phyloP scores from a whole-genome alignment of 2,888 invertebrate genomes.

The Microdon myrmicae region DNA sequence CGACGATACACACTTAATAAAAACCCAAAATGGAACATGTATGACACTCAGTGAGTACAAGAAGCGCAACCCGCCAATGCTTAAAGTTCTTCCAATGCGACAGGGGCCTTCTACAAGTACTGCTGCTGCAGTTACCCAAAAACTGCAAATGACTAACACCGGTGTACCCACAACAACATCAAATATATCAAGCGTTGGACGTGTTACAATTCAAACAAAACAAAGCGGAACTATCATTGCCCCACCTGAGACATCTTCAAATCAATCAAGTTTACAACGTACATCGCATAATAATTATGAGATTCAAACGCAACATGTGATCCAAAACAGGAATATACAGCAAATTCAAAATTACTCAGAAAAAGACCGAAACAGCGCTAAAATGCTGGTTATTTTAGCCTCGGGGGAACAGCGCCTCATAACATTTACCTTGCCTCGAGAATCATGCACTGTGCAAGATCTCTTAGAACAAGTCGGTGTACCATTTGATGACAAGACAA shows the following conservation, averaged over 20 bases:
- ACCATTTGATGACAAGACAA: slow-evolving; percentile 75
- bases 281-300: slow-evolving; percentile 65
- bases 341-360: slow-evolving; percentile 60
- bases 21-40: slow-evolving; percentile 60
- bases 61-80: slow-evolving; percentile 56
- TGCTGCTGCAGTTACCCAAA: slow-evolving; percentile 29
- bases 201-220: slow-evolving; percentile 55
- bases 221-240: slow-evolving; percentile 17
- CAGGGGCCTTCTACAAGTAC: slow-evolving; percentile 3
- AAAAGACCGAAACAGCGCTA: slow-evolving; percentile 71
- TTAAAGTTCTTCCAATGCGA: slow-evolving; percentile 39
- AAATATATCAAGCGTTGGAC: slow-evolving; percentile 49
- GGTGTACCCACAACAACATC: slow-evolving; percentile 40
- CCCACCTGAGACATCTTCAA: no score
- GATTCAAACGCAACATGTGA: slow-evolving; percentile 67
- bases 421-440: slow-evolving; percentile 83
- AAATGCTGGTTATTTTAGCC: slow-evolving; percentile 81
- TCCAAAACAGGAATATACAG: slow-evolving; percentile 61
- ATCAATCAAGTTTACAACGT: slow-evolving; percentile 63
- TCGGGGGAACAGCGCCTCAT: slow-evolving; percentile 84
- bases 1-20: slow-evolving; percentile 59
- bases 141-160: slow-evolving; percentile 52
- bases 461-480: slow-evolving; percentile 81
- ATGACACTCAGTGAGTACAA: slow-evolving; percentile 63
- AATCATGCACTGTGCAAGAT: slow-evolving; percentile 84